Evolutionary conservation across 2,113 vertebrate species (phyloP).

Genomic region (Perccottus glenii): DNA sequence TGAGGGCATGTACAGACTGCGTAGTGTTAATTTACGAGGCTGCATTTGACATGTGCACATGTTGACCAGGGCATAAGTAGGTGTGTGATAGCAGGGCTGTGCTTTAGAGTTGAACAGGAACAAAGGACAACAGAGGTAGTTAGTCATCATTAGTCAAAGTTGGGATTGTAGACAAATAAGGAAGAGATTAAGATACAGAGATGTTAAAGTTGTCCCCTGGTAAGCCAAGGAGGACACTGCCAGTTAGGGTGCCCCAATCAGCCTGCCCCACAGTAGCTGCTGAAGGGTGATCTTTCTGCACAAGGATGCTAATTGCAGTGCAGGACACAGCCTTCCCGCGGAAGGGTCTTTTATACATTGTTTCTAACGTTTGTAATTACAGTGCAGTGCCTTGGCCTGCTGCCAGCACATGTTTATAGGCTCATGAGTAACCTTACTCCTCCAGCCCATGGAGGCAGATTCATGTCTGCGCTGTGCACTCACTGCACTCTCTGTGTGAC

Average conservation of each 20-base stretch:
- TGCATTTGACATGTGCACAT: constrained; percentile 11
- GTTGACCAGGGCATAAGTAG: background rate
- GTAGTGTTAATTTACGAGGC: constrained; percentile 11
- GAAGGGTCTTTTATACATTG: constrained; percentile 68
- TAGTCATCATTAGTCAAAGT: constrained; percentile 41
- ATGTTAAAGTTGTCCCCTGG: constrained; percentile 24
- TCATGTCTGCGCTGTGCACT: constrained; percentile 69
- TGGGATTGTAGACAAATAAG: constrained; percentile 11
- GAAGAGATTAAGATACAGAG: constrained; percentile 19
- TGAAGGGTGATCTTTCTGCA: constrained; percentile 68
- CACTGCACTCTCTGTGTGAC: constrained; percentile 57
- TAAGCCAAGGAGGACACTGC: constrained; percentile 45
- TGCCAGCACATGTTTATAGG: constrained; percentile 74
- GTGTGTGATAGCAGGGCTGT: constrained; percentile 6
- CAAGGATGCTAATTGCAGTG: constrained; percentile 68
- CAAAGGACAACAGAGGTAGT: constrained; percentile 14
- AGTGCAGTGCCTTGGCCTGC: constrained; percentile 62
- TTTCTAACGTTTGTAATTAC: constrained; percentile 75
- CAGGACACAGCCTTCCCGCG: constrained; percentile 43
- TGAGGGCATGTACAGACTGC: constrained; percentile 15
- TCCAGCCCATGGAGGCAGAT: constrained; percentile 63
- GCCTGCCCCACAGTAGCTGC: constrained; percentile 23
- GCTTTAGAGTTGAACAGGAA: constrained; percentile 31
- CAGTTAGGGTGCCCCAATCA: constrained; percentile 57
- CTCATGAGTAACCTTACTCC: constrained; percentile 75